Base-by-base conservation (phyloP, 2,888 invertebrate species). In the Monoplex corrugatus region DNA sequence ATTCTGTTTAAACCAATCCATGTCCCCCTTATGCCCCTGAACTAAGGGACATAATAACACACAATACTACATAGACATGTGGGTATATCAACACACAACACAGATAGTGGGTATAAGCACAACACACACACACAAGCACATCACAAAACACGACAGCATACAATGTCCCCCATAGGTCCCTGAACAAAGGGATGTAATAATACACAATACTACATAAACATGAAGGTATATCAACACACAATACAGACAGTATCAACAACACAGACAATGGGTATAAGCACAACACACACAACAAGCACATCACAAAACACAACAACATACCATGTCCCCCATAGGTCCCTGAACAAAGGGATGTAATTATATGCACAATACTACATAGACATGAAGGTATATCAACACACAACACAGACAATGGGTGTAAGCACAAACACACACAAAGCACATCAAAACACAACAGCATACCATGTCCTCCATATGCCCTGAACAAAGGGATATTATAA, bases 101-200 rank as follows among this genome's bases (percentile, higher is more conserved):
- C 32, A 35, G 43, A 40, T 2, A 80, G 16, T 40, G 57, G 57
- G 57, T 57, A 57, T 0, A 16, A 40, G 23, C 40, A 43, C 40
- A 80, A 8, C 16, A 80, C 19, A 43, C 10, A 44, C 44, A n/a
- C n/a, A n/a, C n/a, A n/a, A n/a, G n/a, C n/a, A n/a, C n/a, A 78
- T 8, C 35, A 40, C 0, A 6, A 86, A 72, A 43, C 8, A 50
- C 28, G 75, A n/a, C 23, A 13, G 89, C 95, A 94, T 90, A 98
- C 97, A 98, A 99, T 98, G 95, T 99, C 99, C 19, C 99, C 99
- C 89, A 99, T 97, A 16, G 99, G n/a, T n/a, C n/a, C n/a, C n/a
- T n/a, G n/a, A n/a, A n/a, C n/a, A n/a, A n/a, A n/a, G n/a, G n/a
- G n/a, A n/a, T n/a, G n/a, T n/a, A n/a, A n/a, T n/a, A n/a, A n/a